phyloP scores from a whole-genome alignment of 2,113 vertebrate genomes.

The Spea multiplicata region DNA sequence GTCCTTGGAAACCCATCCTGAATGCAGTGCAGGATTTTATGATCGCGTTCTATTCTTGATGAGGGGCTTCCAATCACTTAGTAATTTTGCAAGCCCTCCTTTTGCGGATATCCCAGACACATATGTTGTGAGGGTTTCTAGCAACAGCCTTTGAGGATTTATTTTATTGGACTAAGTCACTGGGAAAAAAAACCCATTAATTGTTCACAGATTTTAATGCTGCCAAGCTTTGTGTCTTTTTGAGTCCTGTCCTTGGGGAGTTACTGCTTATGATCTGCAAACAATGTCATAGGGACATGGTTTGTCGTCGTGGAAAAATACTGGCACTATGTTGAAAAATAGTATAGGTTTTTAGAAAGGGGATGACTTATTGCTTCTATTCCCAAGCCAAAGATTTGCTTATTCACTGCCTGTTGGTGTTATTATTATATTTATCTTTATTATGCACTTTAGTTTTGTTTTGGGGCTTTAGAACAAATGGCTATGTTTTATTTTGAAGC shows the following conservation, averaged over 20 bases:
- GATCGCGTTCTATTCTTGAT: no score
- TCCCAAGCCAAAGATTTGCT: not conserved
- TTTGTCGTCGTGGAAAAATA: not conserved
- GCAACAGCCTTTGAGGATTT: no score
- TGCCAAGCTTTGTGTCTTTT: not conserved
- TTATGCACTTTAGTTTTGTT: not conserved
- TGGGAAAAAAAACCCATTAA: no score
- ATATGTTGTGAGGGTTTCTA: no score
- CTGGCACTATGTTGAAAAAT: conserved; percentile 4
- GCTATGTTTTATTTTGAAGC: not conserved
- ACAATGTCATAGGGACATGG: not conserved
- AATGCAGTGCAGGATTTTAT: no score
- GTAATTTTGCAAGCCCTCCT: no score
- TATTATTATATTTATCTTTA: not conserved
- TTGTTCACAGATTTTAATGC: not conserved
- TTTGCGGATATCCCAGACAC: no score
- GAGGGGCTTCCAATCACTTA: no score
- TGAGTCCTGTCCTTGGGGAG: not conserved
- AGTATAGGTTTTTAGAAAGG: not conserved
- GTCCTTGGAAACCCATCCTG: no score
- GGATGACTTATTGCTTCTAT: not conserved
- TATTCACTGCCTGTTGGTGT: not conserved
- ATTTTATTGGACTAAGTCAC: no score
- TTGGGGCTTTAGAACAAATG: not conserved
- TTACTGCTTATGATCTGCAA: not conserved